A percentile compares a stretch with the other conserved stretches of the same genome.
These are phyloP conservation scores for Epizoanthus fatuus DNA, from an alignment of 92 coral and sea anemone species.

Conservation along the genomic window DNA sequence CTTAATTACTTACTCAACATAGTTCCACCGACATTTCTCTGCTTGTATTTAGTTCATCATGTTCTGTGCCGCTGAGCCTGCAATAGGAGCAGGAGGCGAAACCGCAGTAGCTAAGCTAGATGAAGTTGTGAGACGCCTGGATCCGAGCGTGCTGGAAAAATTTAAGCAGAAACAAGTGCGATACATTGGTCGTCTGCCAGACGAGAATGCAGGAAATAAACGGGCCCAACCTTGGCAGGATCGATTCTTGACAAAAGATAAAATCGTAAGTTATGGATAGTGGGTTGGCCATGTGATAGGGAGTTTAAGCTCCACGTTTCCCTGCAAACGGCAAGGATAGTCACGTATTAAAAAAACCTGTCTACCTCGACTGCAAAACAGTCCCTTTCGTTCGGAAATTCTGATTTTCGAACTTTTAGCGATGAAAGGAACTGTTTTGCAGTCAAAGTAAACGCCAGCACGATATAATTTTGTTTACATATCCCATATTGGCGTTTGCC, in stretches of 20 bases:
- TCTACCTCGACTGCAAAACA: no score
- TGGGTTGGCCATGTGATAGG: not conserved
- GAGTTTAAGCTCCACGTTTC: not conserved
- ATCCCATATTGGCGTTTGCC: no score
- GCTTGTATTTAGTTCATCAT: constrained; percentile 15
- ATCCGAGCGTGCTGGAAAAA: constrained; percentile 5
- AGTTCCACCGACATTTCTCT: not conserved
- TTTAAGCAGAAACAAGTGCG: constrained; percentile 30
- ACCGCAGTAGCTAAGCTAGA: constrained; percentile 30
- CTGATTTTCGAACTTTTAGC: no score
- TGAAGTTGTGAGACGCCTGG: constrained; percentile 21
- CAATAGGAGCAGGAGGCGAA: constrained; percentile 37
- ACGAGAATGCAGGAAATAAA: constrained; percentile 4
- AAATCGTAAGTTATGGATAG: not conserved
- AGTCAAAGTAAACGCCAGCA: no score
- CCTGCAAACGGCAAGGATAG: no score
- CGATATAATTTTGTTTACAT: no score
- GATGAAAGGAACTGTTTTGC: no score
- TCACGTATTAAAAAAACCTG: no score
- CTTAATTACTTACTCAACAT: not conserved
- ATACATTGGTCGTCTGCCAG: constrained; percentile 37
- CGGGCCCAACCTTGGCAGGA: constrained; percentile 44
- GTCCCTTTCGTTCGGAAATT: no score
- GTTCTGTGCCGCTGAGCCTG: constrained; percentile 40
- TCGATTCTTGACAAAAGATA: constrained; percentile 44